Evolutionary conservation across 2,888 invertebrate species (phyloP), one percentile per base, ranked within the genome.

Genomic region (Ormia ochracea): DNA sequence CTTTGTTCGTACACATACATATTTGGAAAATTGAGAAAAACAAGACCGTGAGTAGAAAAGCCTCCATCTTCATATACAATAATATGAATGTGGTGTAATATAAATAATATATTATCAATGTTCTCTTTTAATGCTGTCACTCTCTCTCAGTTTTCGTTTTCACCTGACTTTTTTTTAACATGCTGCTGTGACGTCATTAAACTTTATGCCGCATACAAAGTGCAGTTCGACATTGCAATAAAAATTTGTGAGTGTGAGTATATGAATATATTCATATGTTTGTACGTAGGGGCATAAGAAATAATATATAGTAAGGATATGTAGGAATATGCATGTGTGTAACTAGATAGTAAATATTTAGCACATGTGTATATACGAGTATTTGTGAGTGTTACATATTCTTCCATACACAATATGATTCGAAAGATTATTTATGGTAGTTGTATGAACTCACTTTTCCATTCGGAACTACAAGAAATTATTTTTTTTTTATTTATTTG

Each of bases 171-270:
- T 23, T 58, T 38, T 58, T 33, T n/a, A 41, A 26, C 7, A 41
- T 36, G 7, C 56, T 59, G 41, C 41, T 31, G 19, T 79, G 79
- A 70, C 79, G 75, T 79, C 75, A 79, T 48, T 56, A 48, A 68
- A 63, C 9, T 36, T 41, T 41, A 69, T 78, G 78, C 73, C 73
- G 79, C 75, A 61, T 75, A 61, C 45, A 54, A 68, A 74, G 26
- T 61, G 38, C 59, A 65, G 48, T 70, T 33, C 28, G 33, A 21
- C n/a, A 43, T 48, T 26, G 21, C 21, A n/a, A 21, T n/a, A 17
- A 26, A 14, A 45, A 31, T 9, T 3, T 28, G 17, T 10, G 26
- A 33, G 41, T 31, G 5, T 5, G 2, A 6, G 7, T n/a, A 26
- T n/a, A n/a, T n/a, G n/a, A n/a, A n/a, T n/a, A n/a, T n/a, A n/a